Evolutionary conservation across 1,140 invertebrate genomes (phyloP).

Genomic region (Trachelipus rathkii): DNA sequence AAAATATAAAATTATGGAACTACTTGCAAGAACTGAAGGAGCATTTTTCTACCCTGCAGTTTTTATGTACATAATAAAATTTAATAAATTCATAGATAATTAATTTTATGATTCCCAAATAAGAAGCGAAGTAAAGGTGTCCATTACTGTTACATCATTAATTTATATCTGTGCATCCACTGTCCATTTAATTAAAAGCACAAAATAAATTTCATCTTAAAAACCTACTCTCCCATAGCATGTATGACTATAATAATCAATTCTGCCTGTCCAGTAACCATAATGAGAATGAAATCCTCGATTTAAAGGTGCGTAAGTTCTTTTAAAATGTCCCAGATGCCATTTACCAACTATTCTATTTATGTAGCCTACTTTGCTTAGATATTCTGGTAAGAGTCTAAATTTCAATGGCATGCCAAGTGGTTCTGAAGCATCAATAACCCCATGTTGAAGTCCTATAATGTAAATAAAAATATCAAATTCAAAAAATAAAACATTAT

Average conservation of each 20-base stretch:
- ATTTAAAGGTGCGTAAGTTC: conserved; percentile 67
- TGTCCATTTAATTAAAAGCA: neutral
- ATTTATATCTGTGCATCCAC: no score
- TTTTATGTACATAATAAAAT: no score
- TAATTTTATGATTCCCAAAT: no score
- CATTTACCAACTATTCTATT: conserved; percentile 67
- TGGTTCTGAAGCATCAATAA: conserved; percentile 48
- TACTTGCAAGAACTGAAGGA: no score
- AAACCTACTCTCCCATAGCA: conserved; percentile 37
- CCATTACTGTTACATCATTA: no score
- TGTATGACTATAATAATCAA: conserved; percentile 47
- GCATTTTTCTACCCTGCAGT: no score
- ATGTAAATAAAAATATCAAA: neutral
- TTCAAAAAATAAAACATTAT: neutral
- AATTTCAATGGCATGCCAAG: conserved; percentile 48
- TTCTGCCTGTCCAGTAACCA: conserved; percentile 47
- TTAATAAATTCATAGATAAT: no score
- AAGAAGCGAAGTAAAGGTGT: no score
- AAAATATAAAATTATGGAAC: no score
- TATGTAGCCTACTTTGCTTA: conserved; percentile 52
- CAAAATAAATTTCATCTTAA: neutral
- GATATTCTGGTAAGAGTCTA: conserved; percentile 53
- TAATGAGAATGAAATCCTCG: conserved; percentile 45
- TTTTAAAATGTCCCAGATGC: conserved; percentile 66
- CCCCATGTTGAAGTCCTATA: conserved; percentile 42